phyloP scores from a whole-genome alignment of 2,888 invertebrate species.

The Rhagophthalmus giganteus region DNA sequence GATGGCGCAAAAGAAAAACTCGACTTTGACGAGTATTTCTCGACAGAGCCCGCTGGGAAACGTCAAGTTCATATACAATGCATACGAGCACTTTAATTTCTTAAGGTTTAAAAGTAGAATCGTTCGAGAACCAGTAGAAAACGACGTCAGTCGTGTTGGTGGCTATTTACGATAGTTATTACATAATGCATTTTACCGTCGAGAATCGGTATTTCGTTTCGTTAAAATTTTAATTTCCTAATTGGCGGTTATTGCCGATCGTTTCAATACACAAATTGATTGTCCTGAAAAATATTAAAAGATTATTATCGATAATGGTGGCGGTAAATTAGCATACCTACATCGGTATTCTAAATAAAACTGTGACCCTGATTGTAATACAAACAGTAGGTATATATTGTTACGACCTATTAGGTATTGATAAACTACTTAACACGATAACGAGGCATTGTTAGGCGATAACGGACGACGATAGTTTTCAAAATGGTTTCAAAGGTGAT shows the following conservation, averaged over 20 bases:
- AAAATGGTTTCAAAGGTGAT: conserved; percentile 14
- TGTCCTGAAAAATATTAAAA: too few species aligned
- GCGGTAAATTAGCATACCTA: too few species aligned
- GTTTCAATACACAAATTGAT: too few species aligned
- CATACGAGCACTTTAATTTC: conserved; percentile 17
- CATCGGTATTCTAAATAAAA: conserved; percentile 29
- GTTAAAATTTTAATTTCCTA: too few species aligned
- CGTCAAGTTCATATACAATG: conserved; percentile 7
- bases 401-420: conserved; percentile 10
- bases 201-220: too few species aligned
- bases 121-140: conserved; percentile 4
- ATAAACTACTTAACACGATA: conserved; percentile 18
- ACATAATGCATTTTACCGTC: too few species aligned
- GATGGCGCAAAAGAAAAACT: conserved; percentile 1
- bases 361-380: conserved; percentile 32
- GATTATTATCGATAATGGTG: too few species aligned
- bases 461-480: conserved; percentile 6
- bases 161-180: conserved; percentile 15
- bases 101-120: conserved; percentile 9
- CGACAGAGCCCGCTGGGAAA: conserved; percentile 7
- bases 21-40: conserved; percentile 12
- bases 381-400: conserved; percentile 17
- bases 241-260: too few species aligned
- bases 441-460: conserved; percentile 15
- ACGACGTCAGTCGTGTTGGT: conserved; percentile 12